Evolutionary conservation across 1,140 invertebrate genomes (phyloP).

Genomic region (Drosophila subobscura): DNA sequence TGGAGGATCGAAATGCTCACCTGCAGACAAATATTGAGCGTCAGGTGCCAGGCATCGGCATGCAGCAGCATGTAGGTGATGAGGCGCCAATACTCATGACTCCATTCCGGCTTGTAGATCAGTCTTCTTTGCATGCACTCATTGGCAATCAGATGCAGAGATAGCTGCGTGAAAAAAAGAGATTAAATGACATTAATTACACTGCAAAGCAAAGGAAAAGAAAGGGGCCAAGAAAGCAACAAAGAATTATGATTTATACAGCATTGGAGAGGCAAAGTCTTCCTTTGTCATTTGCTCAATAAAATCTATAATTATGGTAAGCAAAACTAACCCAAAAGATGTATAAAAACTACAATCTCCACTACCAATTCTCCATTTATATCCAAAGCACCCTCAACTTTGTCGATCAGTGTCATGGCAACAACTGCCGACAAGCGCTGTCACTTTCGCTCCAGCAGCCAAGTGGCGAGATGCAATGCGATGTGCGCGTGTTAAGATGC

Average conservation of each 20-base stretch:
- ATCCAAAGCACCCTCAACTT: slow-evolving; percentile 3
- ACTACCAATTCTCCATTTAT: neutral
- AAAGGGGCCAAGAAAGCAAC: neutral
- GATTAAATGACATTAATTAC: slow-evolving; percentile 29
- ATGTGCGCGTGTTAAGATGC: slow-evolving; percentile 57
- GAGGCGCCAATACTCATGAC: slow-evolving; percentile 88
- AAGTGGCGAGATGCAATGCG: slow-evolving; percentile 26
- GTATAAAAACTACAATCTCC: too few species aligned
- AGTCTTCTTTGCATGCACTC: slow-evolving; percentile 85
- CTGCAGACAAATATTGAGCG: slow-evolving; percentile 86
- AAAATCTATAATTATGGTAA: too few species aligned
- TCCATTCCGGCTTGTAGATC: slow-evolving; percentile 88
- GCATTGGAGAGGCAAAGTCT: too few species aligned
- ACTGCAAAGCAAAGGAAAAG: slow-evolving; percentile 9
- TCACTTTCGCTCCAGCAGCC: slow-evolving; percentile 67
- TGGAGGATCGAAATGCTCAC: slow-evolving; percentile 29
- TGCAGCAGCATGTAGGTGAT: slow-evolving; percentile 93
- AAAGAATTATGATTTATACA: too few species aligned
- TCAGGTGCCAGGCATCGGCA: slow-evolving; percentile 87
- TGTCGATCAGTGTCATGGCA: slow-evolving; percentile 55
- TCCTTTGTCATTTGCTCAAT: too few species aligned
- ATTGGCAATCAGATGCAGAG: slow-evolving; percentile 84
- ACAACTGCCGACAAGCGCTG: slow-evolving; percentile 38
- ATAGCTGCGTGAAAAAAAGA: slow-evolving; percentile 82
- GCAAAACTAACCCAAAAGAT: too few species aligned